These are phyloP conservation scores for Salvator merianae DNA, from an alignment of 2,113 vertebrate species.

Conservation along the genomic window DNA sequence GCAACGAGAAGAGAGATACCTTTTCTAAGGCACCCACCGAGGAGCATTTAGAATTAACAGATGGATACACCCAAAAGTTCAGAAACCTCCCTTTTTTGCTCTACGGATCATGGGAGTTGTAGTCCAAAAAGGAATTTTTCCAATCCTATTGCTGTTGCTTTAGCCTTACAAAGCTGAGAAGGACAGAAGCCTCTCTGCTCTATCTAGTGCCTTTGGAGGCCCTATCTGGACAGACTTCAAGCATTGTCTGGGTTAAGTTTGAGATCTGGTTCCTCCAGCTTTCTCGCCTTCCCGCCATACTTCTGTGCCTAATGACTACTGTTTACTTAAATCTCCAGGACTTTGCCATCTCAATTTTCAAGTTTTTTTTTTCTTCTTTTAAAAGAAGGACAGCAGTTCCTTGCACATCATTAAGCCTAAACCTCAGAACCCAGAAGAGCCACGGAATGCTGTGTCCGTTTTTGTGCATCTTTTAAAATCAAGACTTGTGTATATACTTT, in stretches of 20 bases:
- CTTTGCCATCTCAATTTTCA: background rate
- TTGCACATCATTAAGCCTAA: background rate
- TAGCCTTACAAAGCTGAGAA: background rate
- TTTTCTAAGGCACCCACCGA: background rate
- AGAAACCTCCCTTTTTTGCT: too few relatives aligned
- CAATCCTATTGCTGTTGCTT: too few relatives aligned
- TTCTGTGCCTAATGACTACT: background rate
- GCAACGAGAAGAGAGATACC: background rate
- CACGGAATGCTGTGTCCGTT: background rate
- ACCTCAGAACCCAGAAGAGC: background rate
- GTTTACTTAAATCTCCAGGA: background rate
- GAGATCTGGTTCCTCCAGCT: background rate
- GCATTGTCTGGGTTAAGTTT: background rate
- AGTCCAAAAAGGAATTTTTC: too few relatives aligned
- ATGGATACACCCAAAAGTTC: background rate
- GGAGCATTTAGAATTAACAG: background rate
- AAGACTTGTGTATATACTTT: fast-evolving
- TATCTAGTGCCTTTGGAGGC: background rate
- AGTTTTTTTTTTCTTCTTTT: background rate
- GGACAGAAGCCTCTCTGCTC: background rate
- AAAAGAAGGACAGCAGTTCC: background rate
- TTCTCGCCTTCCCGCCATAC: background rate
- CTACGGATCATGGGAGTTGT: too few relatives aligned
- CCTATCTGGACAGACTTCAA: background rate
- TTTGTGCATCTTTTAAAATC: background rate